A percentile compares a stretch with the other conserved stretches of the same genome.
These are phyloP conservation scores for Gila robusta DNA, from an alignment of 2,797 vertebrate species.

Conservation along the genomic window DNA sequence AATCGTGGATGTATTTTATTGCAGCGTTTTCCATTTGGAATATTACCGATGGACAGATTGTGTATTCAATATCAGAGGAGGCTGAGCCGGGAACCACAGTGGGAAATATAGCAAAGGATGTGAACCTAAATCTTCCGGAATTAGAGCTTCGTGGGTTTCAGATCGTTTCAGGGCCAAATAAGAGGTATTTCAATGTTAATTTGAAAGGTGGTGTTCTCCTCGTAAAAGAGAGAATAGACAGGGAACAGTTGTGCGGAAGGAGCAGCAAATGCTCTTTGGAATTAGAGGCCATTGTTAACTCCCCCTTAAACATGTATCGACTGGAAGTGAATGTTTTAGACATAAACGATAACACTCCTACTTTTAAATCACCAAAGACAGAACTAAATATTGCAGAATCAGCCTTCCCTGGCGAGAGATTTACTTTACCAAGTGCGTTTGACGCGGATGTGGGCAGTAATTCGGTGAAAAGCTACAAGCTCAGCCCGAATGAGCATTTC, in stretches of 20 bases:
- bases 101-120: slow-evolving; percentile 77
- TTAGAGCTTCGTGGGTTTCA: slow-evolving; percentile 65
- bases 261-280: slow-evolving; percentile 56
- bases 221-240: slow-evolving; percentile 67
- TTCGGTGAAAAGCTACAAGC: slow-evolving; percentile 57
- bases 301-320: slow-evolving; percentile 64
- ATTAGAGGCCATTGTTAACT: slow-evolving; percentile 68
- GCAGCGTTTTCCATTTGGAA: slow-evolving; percentile 7
- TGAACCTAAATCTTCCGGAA: slow-evolving; percentile 72
- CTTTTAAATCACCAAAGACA: slow-evolving; percentile 52
- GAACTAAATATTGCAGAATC: slow-evolving; percentile 64
- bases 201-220: slow-evolving; percentile 64
- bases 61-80: slow-evolving; percentile 76
- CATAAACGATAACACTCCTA: slow-evolving; percentile 66
- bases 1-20: slow-evolving; percentile 20
- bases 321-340: slow-evolving; percentile 63
- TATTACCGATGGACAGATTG: slow-evolving; percentile 61
- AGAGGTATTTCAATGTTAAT: slow-evolving; percentile 70
- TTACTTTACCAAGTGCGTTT: slow-evolving; percentile 54
- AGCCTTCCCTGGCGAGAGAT: slow-evolving; percentile 55
- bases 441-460: slow-evolving; percentile 71
- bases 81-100: slow-evolving; percentile 71
- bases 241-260: slow-evolving; percentile 65
- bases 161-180: slow-evolving; percentile 65
- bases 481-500: slow-evolving; percentile 69